Conservation (phyloP, 2,888 invertebrate species). For the Adineta ricciae region DNA sequence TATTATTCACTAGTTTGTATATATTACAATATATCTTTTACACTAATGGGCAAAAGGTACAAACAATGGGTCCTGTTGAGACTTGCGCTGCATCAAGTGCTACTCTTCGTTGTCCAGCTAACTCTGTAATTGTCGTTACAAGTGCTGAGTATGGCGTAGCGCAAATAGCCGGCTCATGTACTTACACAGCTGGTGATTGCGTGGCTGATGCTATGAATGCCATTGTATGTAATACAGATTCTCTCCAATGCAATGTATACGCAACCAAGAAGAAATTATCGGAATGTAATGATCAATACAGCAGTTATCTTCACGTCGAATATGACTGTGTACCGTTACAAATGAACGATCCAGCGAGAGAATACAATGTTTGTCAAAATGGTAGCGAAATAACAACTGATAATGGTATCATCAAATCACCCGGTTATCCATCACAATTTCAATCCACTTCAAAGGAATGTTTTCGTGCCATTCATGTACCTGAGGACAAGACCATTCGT, state of each 20-base stretch:
- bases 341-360: neutral
- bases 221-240: neutral
- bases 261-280: neutral
- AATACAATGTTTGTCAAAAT: slow-evolving; percentile 17
- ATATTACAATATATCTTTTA: neutral
- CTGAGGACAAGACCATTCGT: neutral
- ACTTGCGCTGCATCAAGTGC: neutral
- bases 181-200: neutral
- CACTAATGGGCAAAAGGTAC: neutral
- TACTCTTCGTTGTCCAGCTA: neutral
- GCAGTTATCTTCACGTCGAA: neutral
- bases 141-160: neutral
- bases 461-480: slow-evolving; percentile 7
- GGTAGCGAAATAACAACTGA: neutral
- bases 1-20: neutral
- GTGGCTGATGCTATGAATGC: neutral
- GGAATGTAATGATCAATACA: neutral
- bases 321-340: neutral
- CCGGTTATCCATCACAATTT: slow-evolving; percentile 13
- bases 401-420: neutral
- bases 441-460: neutral
- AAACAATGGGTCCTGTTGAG: neutral
- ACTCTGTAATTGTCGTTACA: neutral
- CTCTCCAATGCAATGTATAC: neutral
- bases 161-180: neutral